Conservation (phyloP, 2,888 invertebrate genomes). For the Cheiracanthium punctorium region DNA sequence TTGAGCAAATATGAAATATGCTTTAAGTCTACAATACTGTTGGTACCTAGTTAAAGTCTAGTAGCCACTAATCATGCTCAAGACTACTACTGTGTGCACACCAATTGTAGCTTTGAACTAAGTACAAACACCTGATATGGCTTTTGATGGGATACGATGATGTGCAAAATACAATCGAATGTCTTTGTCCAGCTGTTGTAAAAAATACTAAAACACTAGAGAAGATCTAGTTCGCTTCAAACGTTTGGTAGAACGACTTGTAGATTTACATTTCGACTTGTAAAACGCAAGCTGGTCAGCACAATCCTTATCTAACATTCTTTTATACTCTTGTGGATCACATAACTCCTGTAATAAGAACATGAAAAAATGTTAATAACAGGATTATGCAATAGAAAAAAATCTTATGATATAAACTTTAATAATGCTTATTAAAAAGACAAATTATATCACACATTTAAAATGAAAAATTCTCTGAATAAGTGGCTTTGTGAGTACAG, state of each 20-base stretch:
- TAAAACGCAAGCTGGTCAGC: slow-evolving; percentile 84
- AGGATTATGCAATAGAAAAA: too few species aligned
- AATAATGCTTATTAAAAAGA: too few species aligned
- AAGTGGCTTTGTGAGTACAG: too few species aligned
- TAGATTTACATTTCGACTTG: slow-evolving; percentile 85
- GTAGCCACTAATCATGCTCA: too few species aligned
- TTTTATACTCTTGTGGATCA: slow-evolving; percentile 85
- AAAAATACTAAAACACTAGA: not conserved
- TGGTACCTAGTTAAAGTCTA: too few species aligned
- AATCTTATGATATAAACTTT: too few species aligned
- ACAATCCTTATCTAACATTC: slow-evolving; percentile 90
- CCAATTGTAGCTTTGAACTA: not conserved
- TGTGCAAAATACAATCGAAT: not conserved
- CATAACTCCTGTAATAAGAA: slow-evolving; percentile 79
- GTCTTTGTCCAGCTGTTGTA: not conserved
- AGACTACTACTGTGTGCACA: too few species aligned
- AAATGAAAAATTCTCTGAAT: too few species aligned
- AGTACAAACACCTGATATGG: not conserved
- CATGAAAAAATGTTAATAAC: too few species aligned
- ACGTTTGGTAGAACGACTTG: slow-evolving; percentile 73
- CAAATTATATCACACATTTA: too few species aligned
- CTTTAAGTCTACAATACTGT: too few species aligned
- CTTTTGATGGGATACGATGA: not conserved
- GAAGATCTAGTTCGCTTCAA: slow-evolving; percentile 14
- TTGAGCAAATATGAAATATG: too few species aligned